Evolutionary conservation across 2,797 vertebrate species (phyloP).

Genomic region (Premnoplex brunnescens): DNA sequence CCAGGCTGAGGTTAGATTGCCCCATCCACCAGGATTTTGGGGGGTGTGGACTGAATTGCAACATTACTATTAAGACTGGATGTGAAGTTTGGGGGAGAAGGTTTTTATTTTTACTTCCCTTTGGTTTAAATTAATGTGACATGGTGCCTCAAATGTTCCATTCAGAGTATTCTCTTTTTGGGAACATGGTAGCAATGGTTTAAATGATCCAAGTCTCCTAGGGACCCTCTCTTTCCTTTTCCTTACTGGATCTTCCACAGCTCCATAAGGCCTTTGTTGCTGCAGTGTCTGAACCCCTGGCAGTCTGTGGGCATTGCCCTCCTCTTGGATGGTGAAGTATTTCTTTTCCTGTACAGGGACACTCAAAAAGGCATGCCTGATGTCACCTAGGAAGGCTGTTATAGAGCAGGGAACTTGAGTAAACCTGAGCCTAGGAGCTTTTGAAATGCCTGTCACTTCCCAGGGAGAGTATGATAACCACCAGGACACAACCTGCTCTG

Average conservation of each 20-base stretch:
- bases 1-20: not conserved
- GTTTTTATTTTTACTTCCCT: not conserved
- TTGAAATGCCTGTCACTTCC: not conserved
- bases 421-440: not conserved
- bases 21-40: not conserved
- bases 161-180: not conserved
- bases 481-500: not conserved
- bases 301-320: not conserved
- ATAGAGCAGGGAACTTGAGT: not conserved
- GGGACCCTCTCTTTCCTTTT: not conserved
- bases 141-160: not conserved
- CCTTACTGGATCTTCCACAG: not conserved
- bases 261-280: fast-evolving
- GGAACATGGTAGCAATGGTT: not conserved
- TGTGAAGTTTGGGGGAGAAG: not conserved
- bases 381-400: not conserved
- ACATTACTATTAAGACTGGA: not conserved
- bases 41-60: not conserved
- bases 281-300: not conserved
- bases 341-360: not conserved
- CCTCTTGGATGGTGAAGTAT: not conserved
- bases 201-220: not conserved
- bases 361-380: not conserved
- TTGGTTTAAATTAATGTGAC: not conserved
- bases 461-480: not conserved